Evolutionary conservation across 2,113 vertebrate genomes (phyloP).

Genomic region (Hepsetus odoe): DNA sequence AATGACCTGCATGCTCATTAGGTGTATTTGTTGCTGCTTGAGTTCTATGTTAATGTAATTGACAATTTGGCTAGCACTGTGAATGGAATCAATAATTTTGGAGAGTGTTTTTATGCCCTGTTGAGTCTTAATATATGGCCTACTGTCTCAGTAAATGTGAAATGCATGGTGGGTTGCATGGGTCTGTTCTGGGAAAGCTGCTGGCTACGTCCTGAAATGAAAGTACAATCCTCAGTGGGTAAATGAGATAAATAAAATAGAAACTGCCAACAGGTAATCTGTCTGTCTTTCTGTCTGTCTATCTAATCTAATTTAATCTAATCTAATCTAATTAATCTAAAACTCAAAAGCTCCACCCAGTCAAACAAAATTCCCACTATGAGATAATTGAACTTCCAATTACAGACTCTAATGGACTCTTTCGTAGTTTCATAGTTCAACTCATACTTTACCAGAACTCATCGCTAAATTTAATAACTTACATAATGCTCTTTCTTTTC

Average conservation of each 20-base stretch:
- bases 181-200: neutral
- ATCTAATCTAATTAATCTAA: too few species aligned
- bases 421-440: too few species aligned
- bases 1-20: neutral
- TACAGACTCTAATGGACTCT: too few species aligned
- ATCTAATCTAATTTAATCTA: too few species aligned
- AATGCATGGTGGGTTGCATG: neutral
- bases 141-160: slow-evolving; percentile 2
- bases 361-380: too few species aligned
- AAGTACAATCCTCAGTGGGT: neutral
- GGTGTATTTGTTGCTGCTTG: slow-evolving; percentile 16
- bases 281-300: too few species aligned
- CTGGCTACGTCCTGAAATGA: neutral
- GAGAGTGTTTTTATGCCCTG: neutral
- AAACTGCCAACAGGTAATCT: neutral
- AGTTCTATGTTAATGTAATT: slow-evolving; percentile 31
- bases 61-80: neutral
- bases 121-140: neutral
- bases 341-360: too few species aligned
- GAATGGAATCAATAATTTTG: neutral
- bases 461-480: too few species aligned
- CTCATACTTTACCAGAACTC: too few species aligned
- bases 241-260: neutral
- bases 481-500: too few species aligned
- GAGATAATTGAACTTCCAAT: too few species aligned